Base-by-base conservation (phyloP, 2,888 invertebrate species). In the Timema cristinae region DNA sequence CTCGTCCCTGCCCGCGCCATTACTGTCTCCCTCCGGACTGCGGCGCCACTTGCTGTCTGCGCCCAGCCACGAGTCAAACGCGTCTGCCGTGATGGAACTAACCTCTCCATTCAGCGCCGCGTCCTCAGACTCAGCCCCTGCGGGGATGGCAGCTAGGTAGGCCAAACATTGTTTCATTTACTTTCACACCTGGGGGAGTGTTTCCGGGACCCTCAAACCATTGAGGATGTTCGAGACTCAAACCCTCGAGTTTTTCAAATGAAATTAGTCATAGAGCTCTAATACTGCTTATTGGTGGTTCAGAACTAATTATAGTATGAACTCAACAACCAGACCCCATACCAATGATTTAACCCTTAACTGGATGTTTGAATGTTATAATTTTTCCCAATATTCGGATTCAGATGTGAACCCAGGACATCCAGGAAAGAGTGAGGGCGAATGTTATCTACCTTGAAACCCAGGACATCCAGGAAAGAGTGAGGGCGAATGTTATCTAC, bases 21-120 rank as follows among this genome's bases (percentile, higher is more conserved):
- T 68, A 16, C 74, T 77, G 78, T 87, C 88, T 77, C 91, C 92
- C 86, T 92, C 92, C 0, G 92, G 92, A 66, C 92, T 92, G 77
- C 91, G 85, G 73, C 92, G 84, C 81, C 88, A 87, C 78, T 89
- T 90, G 0, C 89, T 87, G 80, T 91, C 90, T 0, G 87, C 85
- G 47, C 83, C 83, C 49, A 89, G 85, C 91, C 91, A 91, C 68
- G 82, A 84, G 76, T 87, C 86, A 74, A 86, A 85, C 7, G 85
- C 84, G 52, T 71, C 71, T 54, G 61, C 67, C n/a, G 74, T 74
- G 47, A 74, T 74, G 50, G 52, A 54, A 7, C 69, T 66, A 9
- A 73, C 71, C 67, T 73, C 73, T n/a, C 66, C 68, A 56, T 71
- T 73, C 50, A 72, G 66, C 10, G 49, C 7, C 10, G 48, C 11